Conservation (phyloP, 2,888 invertebrate genomes). For the Latrodectus hesperus region DNA sequence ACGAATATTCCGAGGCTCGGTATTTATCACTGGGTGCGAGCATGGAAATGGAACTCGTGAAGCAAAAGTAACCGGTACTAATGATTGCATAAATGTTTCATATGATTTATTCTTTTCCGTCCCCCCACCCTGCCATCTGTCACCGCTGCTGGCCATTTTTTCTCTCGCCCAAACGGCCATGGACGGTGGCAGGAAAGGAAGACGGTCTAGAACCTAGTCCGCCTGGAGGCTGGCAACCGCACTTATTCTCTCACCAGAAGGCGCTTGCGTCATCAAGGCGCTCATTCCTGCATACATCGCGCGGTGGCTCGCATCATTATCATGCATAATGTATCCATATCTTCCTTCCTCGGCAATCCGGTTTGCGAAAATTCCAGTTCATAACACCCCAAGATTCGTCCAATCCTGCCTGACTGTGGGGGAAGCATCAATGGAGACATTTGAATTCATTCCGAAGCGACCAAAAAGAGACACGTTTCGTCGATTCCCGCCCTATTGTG, state of each 20-base stretch:
- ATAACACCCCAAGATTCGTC: not conserved
- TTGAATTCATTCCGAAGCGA: not conserved
- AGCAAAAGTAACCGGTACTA: constrained; percentile 59
- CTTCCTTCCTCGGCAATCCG: not conserved
- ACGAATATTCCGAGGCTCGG: constrained; percentile 4
- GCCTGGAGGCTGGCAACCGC: not conserved
- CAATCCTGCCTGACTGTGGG: not conserved
- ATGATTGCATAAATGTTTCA: constrained; percentile 59
- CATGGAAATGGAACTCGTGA: constrained; percentile 61
- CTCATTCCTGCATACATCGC: not conserved
- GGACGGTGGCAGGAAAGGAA: not conserved
- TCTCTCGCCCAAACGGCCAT: not conserved
- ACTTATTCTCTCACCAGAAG: not conserved
- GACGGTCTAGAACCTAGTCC: not conserved
- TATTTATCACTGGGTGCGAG: constrained; percentile 34
- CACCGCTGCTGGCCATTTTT: constrained; percentile 40
- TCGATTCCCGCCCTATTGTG: not conserved
- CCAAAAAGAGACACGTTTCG: not conserved
- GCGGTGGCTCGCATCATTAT: not conserved
- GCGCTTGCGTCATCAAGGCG: not conserved
- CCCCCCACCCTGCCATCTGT: constrained; percentile 21
- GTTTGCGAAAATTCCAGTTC: not conserved
- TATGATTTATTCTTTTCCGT: constrained; percentile 48
- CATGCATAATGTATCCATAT: not conserved
- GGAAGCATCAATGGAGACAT: not conserved